Evolutionary conservation across 2,113 vertebrate species (phyloP).

Genomic region (Tachuris rubrigastra): DNA sequence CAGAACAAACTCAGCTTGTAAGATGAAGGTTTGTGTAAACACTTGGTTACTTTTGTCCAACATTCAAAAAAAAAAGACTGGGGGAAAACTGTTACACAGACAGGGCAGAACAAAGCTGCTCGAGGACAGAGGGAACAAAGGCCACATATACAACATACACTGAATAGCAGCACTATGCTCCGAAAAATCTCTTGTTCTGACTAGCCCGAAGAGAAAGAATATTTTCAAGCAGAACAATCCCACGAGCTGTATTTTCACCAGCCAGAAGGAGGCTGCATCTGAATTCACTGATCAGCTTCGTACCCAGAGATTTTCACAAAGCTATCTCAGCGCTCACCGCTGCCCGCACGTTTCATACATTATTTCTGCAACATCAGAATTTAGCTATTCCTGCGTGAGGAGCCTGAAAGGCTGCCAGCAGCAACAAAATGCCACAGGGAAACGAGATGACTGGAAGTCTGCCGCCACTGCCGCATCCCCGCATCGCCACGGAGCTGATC

Average conservation of each 20-base stretch:
- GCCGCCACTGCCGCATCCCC: accelerated
- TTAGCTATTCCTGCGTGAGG: not conserved
- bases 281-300: not conserved
- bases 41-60: not conserved
- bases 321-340: accelerated
- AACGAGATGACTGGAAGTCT: accelerated
- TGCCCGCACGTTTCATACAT: not conserved
- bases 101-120: not conserved
- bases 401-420: not conserved
- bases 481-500: accelerated
- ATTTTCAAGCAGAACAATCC: not conserved
- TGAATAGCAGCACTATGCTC: not conserved
- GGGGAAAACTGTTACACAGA: not conserved
- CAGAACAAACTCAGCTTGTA: not conserved
- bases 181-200: not conserved
- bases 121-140: not conserved
- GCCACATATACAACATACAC: not conserved
- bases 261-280: not conserved
- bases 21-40: not conserved
- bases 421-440: not conserved
- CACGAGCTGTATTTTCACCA: not conserved
- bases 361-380: not conserved
- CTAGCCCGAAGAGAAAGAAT: not conserved
- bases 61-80: not conserved
- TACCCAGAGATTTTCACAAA: not conserved